Evolutionary conservation across 2,888 invertebrate genomes (phyloP), one percentile per base, ranked within the genome.

Genomic region (Calameuta idolon): DNA sequence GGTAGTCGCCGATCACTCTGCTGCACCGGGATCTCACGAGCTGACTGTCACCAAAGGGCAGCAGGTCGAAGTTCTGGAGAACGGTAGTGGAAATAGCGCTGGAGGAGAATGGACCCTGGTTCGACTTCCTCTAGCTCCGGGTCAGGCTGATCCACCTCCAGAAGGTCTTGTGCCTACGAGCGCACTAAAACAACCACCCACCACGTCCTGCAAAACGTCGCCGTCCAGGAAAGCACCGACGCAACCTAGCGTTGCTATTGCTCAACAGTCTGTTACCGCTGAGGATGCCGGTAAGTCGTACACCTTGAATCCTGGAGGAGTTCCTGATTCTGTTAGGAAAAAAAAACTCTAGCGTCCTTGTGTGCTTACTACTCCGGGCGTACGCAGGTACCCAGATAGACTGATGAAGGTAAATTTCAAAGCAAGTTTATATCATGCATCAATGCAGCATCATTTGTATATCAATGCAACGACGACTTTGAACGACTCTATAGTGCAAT

Each of bases 61-160:
- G 92, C 98, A 98, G 92, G 98, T 98, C 82, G 98, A 98, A 91
- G 95, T 98, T 83, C 93, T 98, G 83, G 98, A 98, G 91, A 93
- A 95, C 82, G 95, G 95, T 88, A 92, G 94, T 80, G 92, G 94
- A 85, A 79, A 83, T 40, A 79, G 82, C 74, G 83, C 81, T 9
- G 81, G 83, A 5, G 55, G 85, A 69, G 92, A 92, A 80, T 92
- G 92, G 92, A 92, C 92, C 30, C 86, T 85, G 91, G 94, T 91
- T 92, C 91, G 92, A 92, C 91, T 92, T 89, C 92, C 89, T 86
- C 91, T 86, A 91, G 93, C 85, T 91, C 94, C 91, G 86, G 93
- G 86, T 87, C 93, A 86, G 90, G 81, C 89, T 12, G 92, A 92
- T 69, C 94, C 94, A 77, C 93, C 95, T 74, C 94, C 95, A 71